Base-by-base conservation (phyloP, 2,888 invertebrate species). In the Lycaena phlaeas region DNA sequence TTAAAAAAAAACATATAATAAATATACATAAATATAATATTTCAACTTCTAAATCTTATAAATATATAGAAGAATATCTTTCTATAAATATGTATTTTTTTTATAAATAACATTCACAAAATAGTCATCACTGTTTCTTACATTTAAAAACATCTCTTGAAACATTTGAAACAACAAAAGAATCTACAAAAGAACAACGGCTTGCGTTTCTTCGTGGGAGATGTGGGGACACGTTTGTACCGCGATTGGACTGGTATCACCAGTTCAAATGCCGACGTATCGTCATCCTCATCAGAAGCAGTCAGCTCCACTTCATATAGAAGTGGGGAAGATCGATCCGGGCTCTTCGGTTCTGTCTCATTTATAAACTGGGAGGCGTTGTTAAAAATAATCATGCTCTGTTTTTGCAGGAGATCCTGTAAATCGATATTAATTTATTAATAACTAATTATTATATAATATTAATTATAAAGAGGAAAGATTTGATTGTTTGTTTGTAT, bases 231-330 rank as follows among this genome's bases (percentile, higher is more conserved):
- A 5, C 70, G 53, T 30, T 69, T 64, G 44, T 74, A 70, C 9
- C 65, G 55, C 0, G 57, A 51, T 31, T 71, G 68, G 53, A 77
- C 64, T 0, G 81, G 82, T 2, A 82, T 81, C 2, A 84, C 79
- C 38, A 84, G 60, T 40, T 84, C 82, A 1, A 82, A 49, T 0
- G 77, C 69, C 0, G 82, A 81, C 0, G 48, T 62, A 17, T 82
- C 82, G 10, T 81, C 81, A 1, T 84, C 84, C 50, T 84, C 82
- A 14, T 82, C 82, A 0, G 82, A 82, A 0, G 82, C 76, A 0
- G 82, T 81, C 2, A 82, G 59, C 41, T 82, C 82, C 2, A 82
- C 71, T 49, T 79, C 82, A 44, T 59, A 74, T 1, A 82, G 68
- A 0, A 74, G 73, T 0, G 82, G 73, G 0, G 79, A 76, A 0